phyloP scores from a whole-genome alignment of 2,888 invertebrate species.

The Lamellibrachia columna region DNA sequence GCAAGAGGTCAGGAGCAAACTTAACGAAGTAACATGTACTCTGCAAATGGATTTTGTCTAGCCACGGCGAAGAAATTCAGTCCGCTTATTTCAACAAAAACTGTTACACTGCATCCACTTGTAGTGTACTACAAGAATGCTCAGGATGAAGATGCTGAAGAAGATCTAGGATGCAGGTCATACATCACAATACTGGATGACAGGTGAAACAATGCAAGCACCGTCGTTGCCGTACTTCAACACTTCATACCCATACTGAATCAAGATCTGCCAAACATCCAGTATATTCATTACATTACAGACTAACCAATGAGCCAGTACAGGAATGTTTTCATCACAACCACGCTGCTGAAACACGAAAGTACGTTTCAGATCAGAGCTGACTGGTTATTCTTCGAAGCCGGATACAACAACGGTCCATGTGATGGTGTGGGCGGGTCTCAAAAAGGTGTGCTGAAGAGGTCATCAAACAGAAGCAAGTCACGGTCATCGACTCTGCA shows the following conservation, averaged over 20 bases:
- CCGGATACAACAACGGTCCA: background rate
- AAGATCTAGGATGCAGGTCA: no score
- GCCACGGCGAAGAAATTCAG: no score
- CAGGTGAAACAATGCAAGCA: background rate
- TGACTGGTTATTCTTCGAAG: background rate
- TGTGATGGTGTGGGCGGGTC: background rate
- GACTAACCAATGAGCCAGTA: background rate
- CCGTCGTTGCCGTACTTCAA: background rate
- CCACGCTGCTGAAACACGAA: background rate
- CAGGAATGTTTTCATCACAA: background rate
- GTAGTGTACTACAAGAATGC: no score
- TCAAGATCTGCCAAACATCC: background rate
- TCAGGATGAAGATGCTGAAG: no score
- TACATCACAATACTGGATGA: no score
- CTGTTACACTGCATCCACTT: no score
- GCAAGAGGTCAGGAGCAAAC: no score
- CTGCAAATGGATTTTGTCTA: no score
- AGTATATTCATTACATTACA: background rate
- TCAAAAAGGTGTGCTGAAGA: no score
- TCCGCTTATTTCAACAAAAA: no score
- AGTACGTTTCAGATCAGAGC: no score
- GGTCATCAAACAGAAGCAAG: background rate
- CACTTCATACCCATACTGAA: background rate
- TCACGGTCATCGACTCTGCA: background rate
- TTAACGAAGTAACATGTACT: no score